Conservation (phyloP, 2,888 invertebrate genomes). For the Ptilodon capucinus region DNA sequence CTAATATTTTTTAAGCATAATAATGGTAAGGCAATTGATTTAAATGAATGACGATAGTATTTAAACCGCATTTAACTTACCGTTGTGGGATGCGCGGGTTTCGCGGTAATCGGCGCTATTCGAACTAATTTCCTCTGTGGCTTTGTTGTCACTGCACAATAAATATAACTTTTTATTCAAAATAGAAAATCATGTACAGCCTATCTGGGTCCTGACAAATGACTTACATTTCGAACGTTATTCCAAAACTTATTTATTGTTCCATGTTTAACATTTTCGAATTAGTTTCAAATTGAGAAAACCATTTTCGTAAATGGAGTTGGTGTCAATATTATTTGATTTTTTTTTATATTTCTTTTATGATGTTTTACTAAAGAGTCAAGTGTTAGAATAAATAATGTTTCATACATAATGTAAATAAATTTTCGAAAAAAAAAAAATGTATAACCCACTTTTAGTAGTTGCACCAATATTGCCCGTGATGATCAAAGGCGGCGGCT, state of each 20-base stretch:
- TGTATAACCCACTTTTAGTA: constrained; percentile 43
- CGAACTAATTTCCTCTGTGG: constrained; percentile 63
- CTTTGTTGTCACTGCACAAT: constrained; percentile 43
- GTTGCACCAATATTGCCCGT: constrained; percentile 31
- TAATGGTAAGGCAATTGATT: too few species aligned
- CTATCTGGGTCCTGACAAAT: constrained; percentile 27
- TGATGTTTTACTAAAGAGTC: background rate
- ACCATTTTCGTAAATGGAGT: constrained; percentile 33
- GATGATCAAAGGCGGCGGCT: constrained; percentile 51
- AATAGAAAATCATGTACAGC: background rate
- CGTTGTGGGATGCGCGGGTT: constrained; percentile 36
- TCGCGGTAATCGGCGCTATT: constrained; percentile 59
- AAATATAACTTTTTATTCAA: constrained; percentile 10
- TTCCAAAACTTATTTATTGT: constrained; percentile 41
- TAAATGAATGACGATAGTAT: background rate
- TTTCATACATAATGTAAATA: background rate
- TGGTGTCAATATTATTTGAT: constrained; percentile 28
- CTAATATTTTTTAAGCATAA: too few species aligned
- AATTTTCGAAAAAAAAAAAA: constrained; percentile 15
- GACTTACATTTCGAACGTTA: constrained; percentile 37
- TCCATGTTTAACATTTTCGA: constrained; percentile 43
- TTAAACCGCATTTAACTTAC: constrained; percentile 38
- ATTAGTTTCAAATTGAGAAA: constrained; percentile 53
- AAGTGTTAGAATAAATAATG: background rate
- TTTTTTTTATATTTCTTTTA: constrained; percentile 1